These are phyloP conservation scores for Misgurnus anguillicaudatus DNA, from an alignment of 2,113 vertebrate species.

Conservation along the genomic window DNA sequence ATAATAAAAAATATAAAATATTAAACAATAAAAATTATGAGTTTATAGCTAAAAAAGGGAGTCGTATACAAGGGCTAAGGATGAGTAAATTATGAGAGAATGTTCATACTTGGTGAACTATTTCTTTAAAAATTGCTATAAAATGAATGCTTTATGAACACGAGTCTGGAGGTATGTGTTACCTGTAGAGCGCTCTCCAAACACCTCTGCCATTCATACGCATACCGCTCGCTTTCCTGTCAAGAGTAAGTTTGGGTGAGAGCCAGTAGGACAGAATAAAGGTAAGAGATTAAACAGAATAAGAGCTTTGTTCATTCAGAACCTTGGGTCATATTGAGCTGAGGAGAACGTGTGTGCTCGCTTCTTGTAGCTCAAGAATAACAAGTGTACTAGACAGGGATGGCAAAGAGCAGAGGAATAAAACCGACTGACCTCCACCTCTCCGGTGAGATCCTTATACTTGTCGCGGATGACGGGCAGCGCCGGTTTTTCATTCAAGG, in stretches of 20 bases:
- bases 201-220: slow-evolving; percentile 96
- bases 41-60: no score
- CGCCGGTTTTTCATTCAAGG: slow-evolving; percentile 88
- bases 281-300: slow-evolving; percentile 18
- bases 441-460: slow-evolving; percentile 96
- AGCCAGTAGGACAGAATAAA: not conserved
- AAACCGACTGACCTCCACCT: slow-evolving; percentile 87
- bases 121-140: no score
- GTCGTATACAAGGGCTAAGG: no score
- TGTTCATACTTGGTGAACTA: no score
- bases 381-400: not conserved
- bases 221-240: slow-evolving; percentile 96
- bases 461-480: slow-evolving; percentile 97
- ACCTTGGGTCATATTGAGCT: not conserved
- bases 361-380: not conserved
- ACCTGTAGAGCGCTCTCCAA: slow-evolving; percentile 93
- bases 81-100: no score
- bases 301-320: slow-evolving; percentile 25
- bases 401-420: not conserved
- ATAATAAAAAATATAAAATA: no score
- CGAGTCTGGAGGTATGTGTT: slow-evolving; percentile 26
- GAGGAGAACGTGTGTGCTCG: not conserved
- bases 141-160: not conserved
- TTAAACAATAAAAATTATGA: no score
- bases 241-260: not conserved